Evolutionary conservation across 1,140 invertebrate species (phyloP).

Genomic region (Zeugodacus cucurbitae): DNA sequence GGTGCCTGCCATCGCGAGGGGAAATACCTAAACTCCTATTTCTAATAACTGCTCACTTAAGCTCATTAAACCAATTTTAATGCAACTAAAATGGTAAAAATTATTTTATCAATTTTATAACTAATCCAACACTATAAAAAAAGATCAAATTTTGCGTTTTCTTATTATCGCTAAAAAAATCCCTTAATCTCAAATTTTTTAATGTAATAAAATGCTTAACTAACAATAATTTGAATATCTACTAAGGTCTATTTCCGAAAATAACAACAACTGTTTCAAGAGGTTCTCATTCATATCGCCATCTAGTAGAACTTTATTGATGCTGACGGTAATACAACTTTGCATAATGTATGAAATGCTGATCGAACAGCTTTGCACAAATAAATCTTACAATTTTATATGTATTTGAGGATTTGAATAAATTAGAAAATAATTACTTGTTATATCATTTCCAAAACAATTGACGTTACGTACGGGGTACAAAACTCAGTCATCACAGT

Average conservation of each 20-base stretch:
- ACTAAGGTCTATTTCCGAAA: neutral
- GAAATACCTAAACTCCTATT: neutral
- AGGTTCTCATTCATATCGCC: neutral
- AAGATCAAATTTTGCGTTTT: too few species aligned
- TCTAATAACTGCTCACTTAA: neutral
- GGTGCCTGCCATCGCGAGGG: constrained; percentile 15
- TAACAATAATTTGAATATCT: too few species aligned
- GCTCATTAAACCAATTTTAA: too few species aligned
- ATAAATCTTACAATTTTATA: constrained; percentile 16
- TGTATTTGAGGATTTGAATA: neutral
- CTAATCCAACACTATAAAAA: too few species aligned
- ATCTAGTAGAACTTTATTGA: neutral
- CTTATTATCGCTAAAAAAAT: too few species aligned
- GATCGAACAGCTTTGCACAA: neutral
- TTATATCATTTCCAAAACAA: neutral
- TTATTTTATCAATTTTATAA: too few species aligned
- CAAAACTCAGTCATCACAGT: neutral
- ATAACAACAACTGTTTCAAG: neutral
- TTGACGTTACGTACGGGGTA: neutral
- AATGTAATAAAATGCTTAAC: too few species aligned
- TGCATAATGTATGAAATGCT: neutral
- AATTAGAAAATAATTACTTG: constrained; percentile 16
- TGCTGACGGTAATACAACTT: constrained; percentile 7
- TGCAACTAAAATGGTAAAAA: too few species aligned
- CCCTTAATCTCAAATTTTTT: too few species aligned